Percentiles rank a stretch among this genome's conserved stretches.
These are phyloP conservation scores for Zeus faber DNA, from an alignment of 2,113 vertebrate species.

Conservation along the genomic window DNA sequence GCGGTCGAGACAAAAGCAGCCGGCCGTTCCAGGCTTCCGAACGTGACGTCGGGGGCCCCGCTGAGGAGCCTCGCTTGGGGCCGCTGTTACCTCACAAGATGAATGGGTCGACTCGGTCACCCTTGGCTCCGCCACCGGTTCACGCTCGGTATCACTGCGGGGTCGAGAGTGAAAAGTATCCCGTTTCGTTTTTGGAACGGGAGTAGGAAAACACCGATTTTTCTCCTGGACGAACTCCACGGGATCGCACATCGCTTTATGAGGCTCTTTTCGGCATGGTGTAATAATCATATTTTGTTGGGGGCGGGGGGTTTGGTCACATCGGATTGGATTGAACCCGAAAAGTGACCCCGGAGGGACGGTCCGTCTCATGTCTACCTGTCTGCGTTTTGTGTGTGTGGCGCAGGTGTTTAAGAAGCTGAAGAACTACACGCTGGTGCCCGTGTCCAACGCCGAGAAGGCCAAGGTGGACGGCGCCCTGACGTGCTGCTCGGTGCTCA, in stretches of 20 bases:
- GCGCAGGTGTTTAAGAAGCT: slow-evolving; percentile 91
- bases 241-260: slow-evolving; percentile 70
- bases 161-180: slow-evolving; percentile 50
- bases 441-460: slow-evolving; percentile 81
- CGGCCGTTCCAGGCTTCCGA: too few relatives aligned
- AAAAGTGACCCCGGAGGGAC: not conserved
- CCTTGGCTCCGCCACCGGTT: slow-evolving; percentile 37
- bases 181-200: slow-evolving; percentile 66
- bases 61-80: too few relatives aligned
- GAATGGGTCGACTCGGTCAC: slow-evolving; percentile 49
- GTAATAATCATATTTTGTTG: not conserved
- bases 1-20: too few relatives aligned
- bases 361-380: not conserved
- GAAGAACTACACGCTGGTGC: slow-evolving; percentile 94
- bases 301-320: too few relatives aligned
- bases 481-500: slow-evolving; percentile 89
- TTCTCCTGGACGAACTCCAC: slow-evolving; percentile 66
- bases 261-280: slow-evolving; percentile 51
- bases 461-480: slow-evolving; percentile 88
- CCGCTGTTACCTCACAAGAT: slow-evolving; percentile 46
- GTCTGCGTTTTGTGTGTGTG: slow-evolving; percentile 11
- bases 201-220: slow-evolving; percentile 72
- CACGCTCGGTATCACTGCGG: slow-evolving; percentile 37
- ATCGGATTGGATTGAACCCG: too few relatives aligned
- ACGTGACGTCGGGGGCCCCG: too few relatives aligned